These are phyloP conservation scores for Alloscopus bannaensis DNA, from an alignment of 2,888 invertebrate genomes.

Conservation along the genomic window DNA sequence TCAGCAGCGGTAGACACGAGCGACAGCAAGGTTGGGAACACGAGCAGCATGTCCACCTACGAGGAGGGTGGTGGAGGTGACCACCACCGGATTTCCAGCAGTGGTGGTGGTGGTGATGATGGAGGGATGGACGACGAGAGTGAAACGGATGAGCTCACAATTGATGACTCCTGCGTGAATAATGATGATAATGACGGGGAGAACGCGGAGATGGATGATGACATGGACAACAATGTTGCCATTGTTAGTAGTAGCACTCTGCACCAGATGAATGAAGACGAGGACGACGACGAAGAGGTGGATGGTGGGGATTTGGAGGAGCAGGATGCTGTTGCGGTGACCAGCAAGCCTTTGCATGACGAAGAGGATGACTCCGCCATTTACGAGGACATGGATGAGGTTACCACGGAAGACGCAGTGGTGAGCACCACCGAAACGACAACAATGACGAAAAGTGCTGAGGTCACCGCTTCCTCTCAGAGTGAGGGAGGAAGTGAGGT, in stretches of 20 bases:
- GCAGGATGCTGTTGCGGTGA: slow-evolving; percentile 33
- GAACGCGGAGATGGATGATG: slow-evolving; percentile 27
- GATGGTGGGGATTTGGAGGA: slow-evolving; percentile 6
- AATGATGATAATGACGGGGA: slow-evolving; percentile 37
- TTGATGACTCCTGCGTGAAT: slow-evolving; percentile 51
- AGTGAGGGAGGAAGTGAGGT: not conserved
- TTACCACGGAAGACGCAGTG: not conserved
- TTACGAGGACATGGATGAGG: slow-evolving; percentile 19
- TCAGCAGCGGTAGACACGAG: slow-evolving; percentile 43
- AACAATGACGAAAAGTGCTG: not conserved
- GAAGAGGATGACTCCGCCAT: slow-evolving; percentile 22
- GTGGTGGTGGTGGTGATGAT: too few species aligned
- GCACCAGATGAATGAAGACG: slow-evolving; percentile 38
- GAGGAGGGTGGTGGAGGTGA: slow-evolving; percentile 1
- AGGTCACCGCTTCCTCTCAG: not conserved
- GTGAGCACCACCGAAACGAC: slow-evolving; percentile 24
- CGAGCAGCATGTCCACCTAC: not conserved
- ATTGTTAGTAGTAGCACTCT: slow-evolving; percentile 53
- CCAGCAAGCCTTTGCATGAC: slow-evolving; percentile 30
- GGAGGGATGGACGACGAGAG: slow-evolving; percentile 41
- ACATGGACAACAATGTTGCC: slow-evolving; percentile 37
- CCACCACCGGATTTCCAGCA: slow-evolving; percentile 36
- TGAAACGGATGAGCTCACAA: slow-evolving; percentile 57
- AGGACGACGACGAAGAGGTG: slow-evolving; percentile 28
- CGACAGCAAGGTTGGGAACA: slow-evolving; percentile 29